Evolutionary conservation across 2,113 vertebrate species (phyloP).

Genomic region (Narcine bancroftii): DNA sequence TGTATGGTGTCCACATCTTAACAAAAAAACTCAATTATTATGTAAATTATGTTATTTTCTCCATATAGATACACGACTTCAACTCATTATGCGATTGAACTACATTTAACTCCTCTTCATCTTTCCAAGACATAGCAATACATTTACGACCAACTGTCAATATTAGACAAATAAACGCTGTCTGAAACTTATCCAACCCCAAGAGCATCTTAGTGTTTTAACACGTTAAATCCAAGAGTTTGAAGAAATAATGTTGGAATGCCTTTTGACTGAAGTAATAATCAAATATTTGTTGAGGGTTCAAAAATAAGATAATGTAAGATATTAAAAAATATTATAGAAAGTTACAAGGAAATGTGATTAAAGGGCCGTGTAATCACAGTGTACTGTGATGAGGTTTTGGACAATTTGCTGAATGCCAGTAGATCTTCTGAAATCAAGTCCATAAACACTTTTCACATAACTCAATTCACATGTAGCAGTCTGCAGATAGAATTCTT

Average conservation of each 20-base stretch:
- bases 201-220: too few relatives aligned
- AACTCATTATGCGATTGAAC: too few relatives aligned
- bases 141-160: too few relatives aligned
- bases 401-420: background rate
- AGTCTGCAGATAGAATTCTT: background rate
- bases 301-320: background rate
- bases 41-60: too few relatives aligned
- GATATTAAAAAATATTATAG: background rate
- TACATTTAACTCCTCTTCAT: too few relatives aligned
- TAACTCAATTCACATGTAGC: background rate
- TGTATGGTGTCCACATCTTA: too few relatives aligned
- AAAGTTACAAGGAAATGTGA: background rate
- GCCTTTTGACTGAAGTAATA: background rate
- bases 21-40: too few relatives aligned
- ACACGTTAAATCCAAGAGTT: background rate
- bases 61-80: too few relatives aligned
- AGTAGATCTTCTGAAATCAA: background rate
- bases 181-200: too few relatives aligned
- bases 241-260: background rate
- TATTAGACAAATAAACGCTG: too few relatives aligned
- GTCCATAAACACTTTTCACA: background rate
- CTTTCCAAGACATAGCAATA: too few relatives aligned
- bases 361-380: background rate
- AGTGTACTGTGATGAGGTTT: background rate
- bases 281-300: background rate